A percentile compares a stretch with the other conserved stretches of the same genome.
These are phyloP conservation scores for Pandemis heparana DNA, from an alignment of 2,888 invertebrate species.

Conservation along the genomic window DNA sequence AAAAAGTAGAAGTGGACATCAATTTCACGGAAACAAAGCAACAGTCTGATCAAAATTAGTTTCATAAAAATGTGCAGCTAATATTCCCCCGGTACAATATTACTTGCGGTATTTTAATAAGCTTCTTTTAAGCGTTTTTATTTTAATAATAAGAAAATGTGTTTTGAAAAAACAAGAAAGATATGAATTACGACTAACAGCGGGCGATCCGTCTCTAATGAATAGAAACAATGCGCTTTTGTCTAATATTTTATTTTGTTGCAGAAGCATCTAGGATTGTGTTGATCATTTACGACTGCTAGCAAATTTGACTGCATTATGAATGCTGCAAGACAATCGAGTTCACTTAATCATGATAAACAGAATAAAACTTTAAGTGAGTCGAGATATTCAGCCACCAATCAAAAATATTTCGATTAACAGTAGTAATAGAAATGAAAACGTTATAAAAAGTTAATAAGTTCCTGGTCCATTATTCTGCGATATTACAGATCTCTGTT, in stretches of 20 bases:
- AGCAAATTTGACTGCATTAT: not conserved
- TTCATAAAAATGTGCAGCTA: no score
- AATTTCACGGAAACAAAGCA: no score
- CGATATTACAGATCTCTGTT: slow-evolving; percentile 31
- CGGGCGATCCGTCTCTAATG: not conserved
- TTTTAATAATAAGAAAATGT: no score
- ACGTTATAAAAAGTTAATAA: slow-evolving; percentile 23
- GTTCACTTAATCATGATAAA: not conserved
- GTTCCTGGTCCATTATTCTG: slow-evolving; percentile 25
- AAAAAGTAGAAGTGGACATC: no score
- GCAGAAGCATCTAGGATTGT: not conserved
- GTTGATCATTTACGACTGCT: not conserved
- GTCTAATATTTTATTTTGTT: not conserved
- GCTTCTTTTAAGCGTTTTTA: no score
- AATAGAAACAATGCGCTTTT: not conserved
- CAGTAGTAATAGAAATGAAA: slow-evolving; percentile 14
- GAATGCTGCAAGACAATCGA: not conserved
- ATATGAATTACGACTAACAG: not conserved
- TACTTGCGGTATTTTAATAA: no score
- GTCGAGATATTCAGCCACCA: not conserved
- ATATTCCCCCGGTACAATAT: no score
- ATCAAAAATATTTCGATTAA: slow-evolving; percentile 14
- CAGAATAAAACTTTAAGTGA: not conserved
- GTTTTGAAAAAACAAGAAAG: no score
- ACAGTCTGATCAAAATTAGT: no score